These are phyloP conservation scores for Typhlomys cinereus DNA, from an alignment of 2,113 vertebrate genomes.

Conservation along the genomic window DNA sequence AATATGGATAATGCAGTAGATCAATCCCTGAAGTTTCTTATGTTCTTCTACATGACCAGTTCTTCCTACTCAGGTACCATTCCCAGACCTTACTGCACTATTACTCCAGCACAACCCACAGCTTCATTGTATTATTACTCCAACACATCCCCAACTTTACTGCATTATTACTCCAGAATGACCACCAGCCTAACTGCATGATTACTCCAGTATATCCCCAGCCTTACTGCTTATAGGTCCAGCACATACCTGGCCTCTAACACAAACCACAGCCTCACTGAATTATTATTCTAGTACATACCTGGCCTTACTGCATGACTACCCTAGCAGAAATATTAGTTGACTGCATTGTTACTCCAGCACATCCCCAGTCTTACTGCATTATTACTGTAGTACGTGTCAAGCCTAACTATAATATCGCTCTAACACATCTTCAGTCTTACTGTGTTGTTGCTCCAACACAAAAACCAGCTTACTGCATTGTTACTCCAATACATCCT, in stretches of 20 bases:
- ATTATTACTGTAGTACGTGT: too few relatives aligned
- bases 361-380: background rate
- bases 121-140: conserved; percentile 38
- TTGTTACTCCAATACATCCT: too few relatives aligned
- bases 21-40: conserved; percentile 28
- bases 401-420: background rate
- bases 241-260: too few relatives aligned
- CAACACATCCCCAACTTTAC: background rate
- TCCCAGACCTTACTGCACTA: background rate
- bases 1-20: background rate
- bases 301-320: background rate
- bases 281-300: background rate
- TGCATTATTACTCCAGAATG: background rate
- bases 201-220: background rate
- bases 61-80: background rate
- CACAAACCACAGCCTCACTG: too few relatives aligned
- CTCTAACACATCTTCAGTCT: background rate
- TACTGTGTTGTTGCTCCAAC: background rate
- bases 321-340: too few relatives aligned
- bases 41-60: background rate
- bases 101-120: background rate
- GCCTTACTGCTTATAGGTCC: background rate
- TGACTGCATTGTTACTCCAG: too few relatives aligned
- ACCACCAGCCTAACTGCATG: too few relatives aligned
- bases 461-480: background rate